Conservation (phyloP, 2,797 vertebrate genomes). For the Rhadinocentrus ornatus region DNA sequence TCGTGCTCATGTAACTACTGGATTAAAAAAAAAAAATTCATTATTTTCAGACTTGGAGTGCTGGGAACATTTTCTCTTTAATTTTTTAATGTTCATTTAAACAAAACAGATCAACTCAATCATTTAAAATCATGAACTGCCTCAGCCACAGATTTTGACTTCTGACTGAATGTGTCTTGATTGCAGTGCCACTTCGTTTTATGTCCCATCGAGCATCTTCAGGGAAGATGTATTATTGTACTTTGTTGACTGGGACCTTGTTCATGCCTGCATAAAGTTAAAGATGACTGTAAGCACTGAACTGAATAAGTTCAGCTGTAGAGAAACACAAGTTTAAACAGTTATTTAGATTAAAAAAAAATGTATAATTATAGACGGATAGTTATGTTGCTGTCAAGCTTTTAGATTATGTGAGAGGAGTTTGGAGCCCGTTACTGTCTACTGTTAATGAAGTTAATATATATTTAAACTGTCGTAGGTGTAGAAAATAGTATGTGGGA, state of each 20-base stretch:
- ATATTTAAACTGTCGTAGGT: constrained; percentile 75
- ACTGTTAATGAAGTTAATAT: constrained; percentile 78
- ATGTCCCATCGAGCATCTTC: constrained; percentile 63
- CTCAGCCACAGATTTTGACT: constrained; percentile 16
- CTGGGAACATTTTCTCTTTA: not conserved
- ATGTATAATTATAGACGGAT: constrained; percentile 65
- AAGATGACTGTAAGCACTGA: constrained; percentile 66
- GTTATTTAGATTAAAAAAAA: constrained; percentile 55
- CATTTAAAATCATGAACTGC: not conserved
- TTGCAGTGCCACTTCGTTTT: constrained; percentile 48
- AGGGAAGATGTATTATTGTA: constrained; percentile 66
- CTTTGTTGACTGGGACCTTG: constrained; percentile 22
- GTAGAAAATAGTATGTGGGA: constrained; percentile 67
- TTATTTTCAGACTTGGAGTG: too few relatives aligned
- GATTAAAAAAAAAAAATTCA: too few relatives aligned
- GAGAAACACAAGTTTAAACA: constrained; percentile 42
- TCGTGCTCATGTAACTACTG: not conserved
- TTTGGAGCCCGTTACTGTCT: constrained; percentile 50
- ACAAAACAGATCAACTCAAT: not conserved
- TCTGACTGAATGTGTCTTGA: constrained; percentile 61
- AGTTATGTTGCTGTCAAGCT: constrained; percentile 65
- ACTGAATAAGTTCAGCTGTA: constrained; percentile 55
- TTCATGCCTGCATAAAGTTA: constrained; percentile 38
- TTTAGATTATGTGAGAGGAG: constrained; percentile 57
- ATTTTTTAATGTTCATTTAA: not conserved